phyloP scores from a whole-genome alignment of 2,888 invertebrate species.

The Drosophila neotestacea region DNA sequence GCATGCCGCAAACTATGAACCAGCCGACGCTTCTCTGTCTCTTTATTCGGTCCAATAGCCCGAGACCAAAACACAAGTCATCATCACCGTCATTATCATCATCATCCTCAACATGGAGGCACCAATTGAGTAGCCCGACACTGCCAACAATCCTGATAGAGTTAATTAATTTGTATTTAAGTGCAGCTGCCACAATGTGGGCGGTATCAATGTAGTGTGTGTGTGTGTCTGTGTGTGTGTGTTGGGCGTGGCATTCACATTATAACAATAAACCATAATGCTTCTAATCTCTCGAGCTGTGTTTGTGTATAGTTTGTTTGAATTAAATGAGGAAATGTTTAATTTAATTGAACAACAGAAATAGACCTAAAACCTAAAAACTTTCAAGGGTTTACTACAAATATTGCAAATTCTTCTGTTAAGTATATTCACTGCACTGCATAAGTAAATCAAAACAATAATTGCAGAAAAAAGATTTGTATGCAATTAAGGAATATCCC shows the following conservation, averaged over 20 bases:
- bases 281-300: slow-evolving; percentile 15
- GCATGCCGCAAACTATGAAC: slow-evolving; percentile 69
- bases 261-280: slow-evolving; percentile 18
- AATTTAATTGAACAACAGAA: slow-evolving; percentile 8
- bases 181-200: slow-evolving; percentile 42
- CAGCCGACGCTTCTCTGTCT: background rate
- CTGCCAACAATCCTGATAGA: slow-evolving; percentile 43
- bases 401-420: too few species aligned
- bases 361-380: background rate
- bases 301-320: background rate
- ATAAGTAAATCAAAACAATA: too few species aligned
- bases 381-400: background rate
- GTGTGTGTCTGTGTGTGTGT: too few species aligned
- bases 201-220: background rate
- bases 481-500: too few species aligned
- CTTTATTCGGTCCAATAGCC: slow-evolving; percentile 5
- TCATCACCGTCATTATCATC: slow-evolving; percentile 29
- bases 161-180: slow-evolving; percentile 78
- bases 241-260: slow-evolving; percentile 25
- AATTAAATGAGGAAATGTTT: slow-evolving; percentile 17
- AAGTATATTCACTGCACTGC: too few species aligned
- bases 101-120: slow-evolving; percentile 11
- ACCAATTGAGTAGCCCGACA: slow-evolving; percentile 32
- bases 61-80: slow-evolving; percentile 20
- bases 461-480: too few species aligned